Base-by-base conservation (phyloP, 2,888 invertebrate species). In the Philopedon plagiatum region DNA sequence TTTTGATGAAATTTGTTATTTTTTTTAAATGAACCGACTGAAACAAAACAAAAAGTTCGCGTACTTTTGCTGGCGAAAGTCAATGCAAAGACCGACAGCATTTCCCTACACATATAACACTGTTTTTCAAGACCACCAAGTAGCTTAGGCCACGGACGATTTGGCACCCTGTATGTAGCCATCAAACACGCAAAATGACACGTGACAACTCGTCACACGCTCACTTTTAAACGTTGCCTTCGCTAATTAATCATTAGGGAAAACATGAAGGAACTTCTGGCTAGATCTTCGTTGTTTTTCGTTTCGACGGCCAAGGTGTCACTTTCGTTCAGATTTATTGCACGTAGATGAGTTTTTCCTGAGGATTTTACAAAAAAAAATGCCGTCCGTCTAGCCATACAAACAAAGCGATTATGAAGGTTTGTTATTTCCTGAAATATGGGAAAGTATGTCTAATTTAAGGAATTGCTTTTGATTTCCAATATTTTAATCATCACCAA, bases 171-270 rank as follows among this genome's bases (percentile, higher is more conserved):
- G 78, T 77, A 76, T 75, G 75, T 65, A 39, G 77, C 76, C 75
- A 81, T 80, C 80, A 80, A 80, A 80, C 81, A 81, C 73, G 49
- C 62, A 68, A 75, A 74, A 56, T 75, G 76, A 76, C 78, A 77
- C 78, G 80, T 82, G 83, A 82, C 83, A 83, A 81, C 74, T 81
- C 79, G 83, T 83, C 83, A 83, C 82, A 83, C 82, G 82, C 82
- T 82, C 82, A 80, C 80, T 63, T 82, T 81, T 83, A 81, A 78
- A 78, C 78, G 80, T 81, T 81, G 78, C 78, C 78, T 75, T 77
- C 69, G 80, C 82, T 83, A 83, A 83, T 83, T 83, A 83, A 83
- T 83, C 82, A 83, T 83, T 83, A 82, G 82, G 72, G 76, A 70
- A 71, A 77, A 75, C 68, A 72, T 72, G 64, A 68, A 73, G 68